Evolutionary conservation across 2,888 invertebrate genomes (phyloP), one percentile per base, ranked within the genome.

Genomic region (Volucella zonaria): DNA sequence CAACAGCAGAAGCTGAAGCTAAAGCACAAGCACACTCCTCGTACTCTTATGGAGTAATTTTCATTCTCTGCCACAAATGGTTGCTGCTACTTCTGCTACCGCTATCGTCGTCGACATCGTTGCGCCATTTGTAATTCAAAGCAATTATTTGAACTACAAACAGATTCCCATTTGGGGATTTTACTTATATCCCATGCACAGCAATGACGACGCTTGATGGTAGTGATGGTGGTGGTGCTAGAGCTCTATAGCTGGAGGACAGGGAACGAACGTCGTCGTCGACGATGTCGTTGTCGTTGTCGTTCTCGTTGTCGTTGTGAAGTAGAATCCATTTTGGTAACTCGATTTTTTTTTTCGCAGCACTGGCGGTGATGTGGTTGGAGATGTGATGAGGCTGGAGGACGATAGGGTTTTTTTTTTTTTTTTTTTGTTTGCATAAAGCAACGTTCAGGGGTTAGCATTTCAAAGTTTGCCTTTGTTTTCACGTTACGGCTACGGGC

Each of bases 121-220:
- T 85, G 81, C 76, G 81, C 85, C 76, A 85, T 85, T 85, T 81
- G 85, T 77, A 85, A 81, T 85, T 85, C 85, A 85, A 85, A 85
- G 85, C 85, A 85, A 85, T 85, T 85, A 85, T 85, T 85, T 85
- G 81, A 85, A 85, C 85, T 85, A 85, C 85, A 81, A 85, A 85
- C 85, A 85, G 81, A 85, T 85, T 81, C 81, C 80, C 85, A 83
- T 83, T 83, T 83, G 81, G 81, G 85, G 76, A 85, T 85, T 81
- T 85, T 76, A 81, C 81, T 81, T 81, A 73, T 73, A 81, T 81
- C 76, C 31, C 76, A 51, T 71, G 67, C 64, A 71, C 38, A 47
- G 54, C 67, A 51, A 76, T 56, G 73, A 70, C 54, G 73, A 68
- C 59, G 70, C 59, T n/a, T 52, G 64, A 23, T 52, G 74, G 59